A percentile compares a stretch with the other conserved stretches of the same genome.
phyloP scores from a whole-genome alignment of 2,113 vertebrate genomes.

The Pelecanoides urinatrix region DNA sequence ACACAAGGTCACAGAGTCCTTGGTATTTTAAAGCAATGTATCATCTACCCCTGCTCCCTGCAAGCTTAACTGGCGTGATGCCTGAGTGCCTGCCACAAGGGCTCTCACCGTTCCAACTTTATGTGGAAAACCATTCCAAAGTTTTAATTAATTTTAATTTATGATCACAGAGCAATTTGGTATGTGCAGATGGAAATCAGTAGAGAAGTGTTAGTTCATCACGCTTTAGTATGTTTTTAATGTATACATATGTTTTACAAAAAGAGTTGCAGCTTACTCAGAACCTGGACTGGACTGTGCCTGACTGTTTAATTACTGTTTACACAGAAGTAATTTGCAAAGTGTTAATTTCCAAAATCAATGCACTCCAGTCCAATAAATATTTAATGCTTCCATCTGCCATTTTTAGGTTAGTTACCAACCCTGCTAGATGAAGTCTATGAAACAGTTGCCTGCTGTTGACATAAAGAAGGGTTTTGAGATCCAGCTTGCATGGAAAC shows the following conservation, averaged over 20 bases:
- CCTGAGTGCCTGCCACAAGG: background rate
- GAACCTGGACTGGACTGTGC: slow-evolving; percentile 36
- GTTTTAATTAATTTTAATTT: slow-evolving; percentile 37
- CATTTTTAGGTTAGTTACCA: slow-evolving; percentile 28
- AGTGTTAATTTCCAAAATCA: slow-evolving; percentile 55
- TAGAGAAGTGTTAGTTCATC: background rate
- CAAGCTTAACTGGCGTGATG: background rate
- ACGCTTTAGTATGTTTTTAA: background rate
- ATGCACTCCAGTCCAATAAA: slow-evolving; percentile 50
- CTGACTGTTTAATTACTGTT: slow-evolving; percentile 49
- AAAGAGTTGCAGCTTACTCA: slow-evolving; percentile 37
- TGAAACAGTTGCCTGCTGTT: slow-evolving; percentile 35
- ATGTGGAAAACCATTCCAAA: background rate
- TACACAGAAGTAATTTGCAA: slow-evolving; percentile 37
- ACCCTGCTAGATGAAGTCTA: background rate
- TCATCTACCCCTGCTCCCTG: background rate
- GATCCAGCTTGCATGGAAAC: background rate
- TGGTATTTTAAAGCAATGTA: background rate
- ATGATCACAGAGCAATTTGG: background rate
- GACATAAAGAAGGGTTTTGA: slow-evolving; percentile 9
- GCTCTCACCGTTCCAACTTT: background rate
- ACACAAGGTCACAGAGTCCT: fast-evolving
- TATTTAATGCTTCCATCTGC: slow-evolving; percentile 67
- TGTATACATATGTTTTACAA: slow-evolving; percentile 27
- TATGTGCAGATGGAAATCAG: slow-evolving; percentile 22